Base-by-base conservation (phyloP, 2,113 vertebrate species). In the Rhodinocichla rosea region DNA sequence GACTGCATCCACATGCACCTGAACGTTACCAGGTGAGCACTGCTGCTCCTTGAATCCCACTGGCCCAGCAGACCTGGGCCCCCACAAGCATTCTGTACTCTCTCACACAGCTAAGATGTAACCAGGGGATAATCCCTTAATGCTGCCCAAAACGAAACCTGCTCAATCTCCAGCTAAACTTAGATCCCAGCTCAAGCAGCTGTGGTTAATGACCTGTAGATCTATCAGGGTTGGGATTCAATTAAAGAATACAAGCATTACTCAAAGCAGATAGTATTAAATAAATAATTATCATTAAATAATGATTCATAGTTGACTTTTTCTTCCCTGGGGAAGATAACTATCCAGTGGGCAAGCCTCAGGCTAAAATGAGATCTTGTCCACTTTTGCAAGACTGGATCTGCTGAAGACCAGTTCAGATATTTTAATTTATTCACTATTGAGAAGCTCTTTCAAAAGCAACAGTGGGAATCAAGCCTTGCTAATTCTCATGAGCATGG, bases 1-100 rank as follows among this genome's bases (percentile, higher is more conserved):
- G 98, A 99, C 90, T 99, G 99, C 26, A 91, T 98, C 56, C 99
- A 99, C 1, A 86, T 97, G 27, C 98, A 99, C 95, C 98, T 98
- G 89, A 98, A 98, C 1, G 78, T 99, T 52, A 99, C 98, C 83
- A 97, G 99, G 99, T 99, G 92, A 97, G 95, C 77, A 7, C 44
- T 35, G 42, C 47, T 73, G 49, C 50, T 81, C 52, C 49, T 65
- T 30, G 33, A 67, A 60, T 42, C 30, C 52, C 64, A 3, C 35
- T 33, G 50, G 15, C 15, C 65, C 78, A 39, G 65, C 27, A 57
- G 37, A n/a, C 18, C 24, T n/a, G 78, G 44, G 50, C 24, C 67
- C 63, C 50, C 7, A 11, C 33, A 77, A 39, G 55, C 13, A 18
- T 1, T 1, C 57, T 70, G 44, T 28, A 13, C 63, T 33, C n/a